Percentiles rank a stretch among this genome's conserved stretches.
Conservation (phyloP, 2,888 invertebrate genomes). For the Drosophila lacicola region DNA sequence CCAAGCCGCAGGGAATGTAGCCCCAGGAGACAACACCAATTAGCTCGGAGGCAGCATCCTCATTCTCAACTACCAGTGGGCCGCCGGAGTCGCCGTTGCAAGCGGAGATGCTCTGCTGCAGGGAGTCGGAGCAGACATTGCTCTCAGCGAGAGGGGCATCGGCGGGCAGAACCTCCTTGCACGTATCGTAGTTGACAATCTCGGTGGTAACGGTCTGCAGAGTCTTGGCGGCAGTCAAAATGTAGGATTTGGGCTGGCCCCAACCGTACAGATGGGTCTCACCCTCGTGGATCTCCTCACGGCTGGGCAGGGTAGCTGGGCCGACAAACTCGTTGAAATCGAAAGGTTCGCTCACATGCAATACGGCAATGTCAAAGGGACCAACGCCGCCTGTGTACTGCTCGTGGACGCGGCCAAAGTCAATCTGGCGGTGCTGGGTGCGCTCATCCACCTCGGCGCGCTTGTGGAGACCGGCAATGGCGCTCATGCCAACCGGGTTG, state of each 20-base stretch:
- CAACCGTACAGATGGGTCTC: constrained; percentile 84
- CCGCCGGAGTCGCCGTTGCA: constrained; percentile 85
- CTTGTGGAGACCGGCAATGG: constrained; percentile 85
- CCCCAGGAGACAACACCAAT: constrained; percentile 86
- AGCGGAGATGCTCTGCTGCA: constrained; percentile 84
- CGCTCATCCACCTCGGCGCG: constrained; percentile 66
- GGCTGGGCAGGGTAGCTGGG: constrained; percentile 83
- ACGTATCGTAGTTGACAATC: constrained; percentile 69
- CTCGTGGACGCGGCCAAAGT: constrained; percentile 80
- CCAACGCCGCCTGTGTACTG: constrained; percentile 83
- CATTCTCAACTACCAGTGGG: constrained; percentile 76
- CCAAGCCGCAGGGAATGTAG: constrained; percentile 85
- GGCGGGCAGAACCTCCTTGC: constrained; percentile 66
- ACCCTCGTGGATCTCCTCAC: constrained; percentile 72
- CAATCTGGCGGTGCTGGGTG: constrained; percentile 77
- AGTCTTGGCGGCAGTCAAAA: constrained; percentile 60
- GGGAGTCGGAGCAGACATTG: constrained; percentile 86
- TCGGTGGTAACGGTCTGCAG: constrained; percentile 79
- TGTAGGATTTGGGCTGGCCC: constrained; percentile 82
- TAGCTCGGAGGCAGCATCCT: constrained; percentile 65
- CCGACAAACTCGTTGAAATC: constrained; percentile 78
- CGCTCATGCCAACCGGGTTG: constrained; percentile 71
- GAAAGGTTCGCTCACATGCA: constrained; percentile 81
- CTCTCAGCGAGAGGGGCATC: constrained; percentile 70
- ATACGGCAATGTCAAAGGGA: constrained; percentile 86